Percentiles rank a stretch among this genome's conserved stretches.
phyloP scores from a whole-genome alignment of 2,797 vertebrate genomes.

The Limnodromus scolopaceus region DNA sequence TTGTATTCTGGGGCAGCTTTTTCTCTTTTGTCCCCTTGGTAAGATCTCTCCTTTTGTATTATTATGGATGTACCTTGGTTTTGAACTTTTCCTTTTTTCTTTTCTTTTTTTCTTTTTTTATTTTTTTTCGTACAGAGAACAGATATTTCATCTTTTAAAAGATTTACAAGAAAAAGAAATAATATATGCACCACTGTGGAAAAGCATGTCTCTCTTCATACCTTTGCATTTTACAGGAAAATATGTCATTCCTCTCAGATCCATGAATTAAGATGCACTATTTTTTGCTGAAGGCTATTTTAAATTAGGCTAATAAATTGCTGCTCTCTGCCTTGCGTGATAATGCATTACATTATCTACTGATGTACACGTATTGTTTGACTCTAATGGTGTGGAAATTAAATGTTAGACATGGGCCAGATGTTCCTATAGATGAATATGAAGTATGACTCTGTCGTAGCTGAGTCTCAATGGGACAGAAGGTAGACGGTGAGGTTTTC shows the following conservation, averaged over 20 bases:
- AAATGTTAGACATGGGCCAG: slow-evolving; percentile 85
- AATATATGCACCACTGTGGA: slow-evolving; percentile 67
- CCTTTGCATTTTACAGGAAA: slow-evolving; percentile 77
- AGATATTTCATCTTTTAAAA: slow-evolving; percentile 70
- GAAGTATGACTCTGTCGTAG: slow-evolving; percentile 80
- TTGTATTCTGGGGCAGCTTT: slow-evolving; percentile 55
- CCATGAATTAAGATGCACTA: slow-evolving; percentile 84
- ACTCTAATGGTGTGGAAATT: slow-evolving; percentile 86
- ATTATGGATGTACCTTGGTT: slow-evolving; percentile 62
- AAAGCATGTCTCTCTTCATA: slow-evolving; percentile 65
- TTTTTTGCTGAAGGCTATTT: slow-evolving; percentile 90
- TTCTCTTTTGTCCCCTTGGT: slow-evolving; percentile 49
- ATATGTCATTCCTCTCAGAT: slow-evolving; percentile 80
- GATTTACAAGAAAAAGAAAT: slow-evolving; percentile 52
- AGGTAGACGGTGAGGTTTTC: slow-evolving; percentile 50
- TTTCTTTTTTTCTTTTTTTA: background rate
- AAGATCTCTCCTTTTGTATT: slow-evolving; percentile 67
- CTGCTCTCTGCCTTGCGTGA: slow-evolving; percentile 86
- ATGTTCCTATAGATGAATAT: slow-evolving; percentile 82
- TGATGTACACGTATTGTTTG: slow-evolving; percentile 88
- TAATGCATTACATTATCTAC: slow-evolving; percentile 91
- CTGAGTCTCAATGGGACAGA: slow-evolving; percentile 69
- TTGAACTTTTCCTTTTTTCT: slow-evolving; percentile 53
- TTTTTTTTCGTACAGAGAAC: background rate
- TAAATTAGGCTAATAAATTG: slow-evolving; percentile 96